Percentiles rank a stretch among this genome's conserved stretches.
Evolutionary conservation across 1,140 invertebrate genomes (phyloP).

Genomic region (Lamellibrachia luymesi): DNA sequence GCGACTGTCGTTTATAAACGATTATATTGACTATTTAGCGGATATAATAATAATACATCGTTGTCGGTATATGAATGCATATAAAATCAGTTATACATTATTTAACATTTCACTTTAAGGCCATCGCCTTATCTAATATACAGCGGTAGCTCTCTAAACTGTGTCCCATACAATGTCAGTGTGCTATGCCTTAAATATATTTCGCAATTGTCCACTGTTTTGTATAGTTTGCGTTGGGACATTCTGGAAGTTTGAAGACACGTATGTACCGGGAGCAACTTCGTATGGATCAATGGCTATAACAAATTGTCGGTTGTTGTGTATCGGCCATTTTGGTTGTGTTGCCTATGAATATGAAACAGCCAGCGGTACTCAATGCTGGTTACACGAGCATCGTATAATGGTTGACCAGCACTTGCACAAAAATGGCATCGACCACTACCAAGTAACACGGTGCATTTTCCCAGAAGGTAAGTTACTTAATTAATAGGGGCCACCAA

Average conservation of each 20-base stretch:
- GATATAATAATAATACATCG: no score
- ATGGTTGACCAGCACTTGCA: neutral
- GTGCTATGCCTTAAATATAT: neutral
- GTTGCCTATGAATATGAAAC: neutral
- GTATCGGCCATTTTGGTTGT: neutral
- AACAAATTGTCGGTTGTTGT: neutral
- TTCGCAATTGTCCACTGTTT: neutral
- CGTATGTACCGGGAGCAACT: neutral
- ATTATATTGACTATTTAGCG: no score
- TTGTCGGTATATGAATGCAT: neutral
- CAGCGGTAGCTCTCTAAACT: neutral
- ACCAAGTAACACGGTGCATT: neutral
- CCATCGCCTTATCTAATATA: neutral
- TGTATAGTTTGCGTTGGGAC: neutral
- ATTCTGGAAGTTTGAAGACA: neutral
- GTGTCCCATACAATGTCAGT: neutral
- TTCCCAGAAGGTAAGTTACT: neutral
- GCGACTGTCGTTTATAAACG: no score
- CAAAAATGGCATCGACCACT: neutral
- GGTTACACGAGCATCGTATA: neutral
- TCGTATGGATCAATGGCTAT: neutral
- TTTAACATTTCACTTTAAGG: neutral
- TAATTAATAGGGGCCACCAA: neutral
- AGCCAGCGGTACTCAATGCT: neutral
- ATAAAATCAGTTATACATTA: neutral